phyloP scores from a whole-genome alignment of 2,113 vertebrate genomes.

The Aix galericulata region DNA sequence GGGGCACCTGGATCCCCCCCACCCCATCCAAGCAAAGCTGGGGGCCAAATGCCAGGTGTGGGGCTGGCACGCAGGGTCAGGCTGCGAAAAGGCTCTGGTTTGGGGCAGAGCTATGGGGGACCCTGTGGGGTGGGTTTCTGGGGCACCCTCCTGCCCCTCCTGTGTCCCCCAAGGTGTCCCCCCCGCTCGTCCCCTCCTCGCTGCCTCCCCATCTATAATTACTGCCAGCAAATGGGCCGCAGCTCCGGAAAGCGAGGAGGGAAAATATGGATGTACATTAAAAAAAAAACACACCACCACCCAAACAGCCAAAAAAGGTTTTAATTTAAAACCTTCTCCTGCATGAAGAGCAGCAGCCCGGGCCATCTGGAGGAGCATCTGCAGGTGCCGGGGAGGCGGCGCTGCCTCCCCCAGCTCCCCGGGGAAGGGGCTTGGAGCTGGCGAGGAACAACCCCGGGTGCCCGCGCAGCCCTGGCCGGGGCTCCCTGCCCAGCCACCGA shows the following conservation, averaged over 20 bases:
- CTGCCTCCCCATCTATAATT: not conserved
- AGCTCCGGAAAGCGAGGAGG: not conserved
- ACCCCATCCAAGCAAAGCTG: not conserved
- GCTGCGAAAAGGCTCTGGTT: not conserved
- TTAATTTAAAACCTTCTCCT: slow-evolving; percentile 26
- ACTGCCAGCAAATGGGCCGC: not conserved
- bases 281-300: not conserved
- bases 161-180: not conserved
- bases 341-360: not conserved
- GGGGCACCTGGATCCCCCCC: not conserved
- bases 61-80: not conserved
- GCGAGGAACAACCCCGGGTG: not conserved
- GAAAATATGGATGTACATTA: no score
- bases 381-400: slow-evolving; percentile 22
- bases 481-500: not conserved
- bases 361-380: slow-evolving; percentile 50
- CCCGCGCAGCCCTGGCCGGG: fast-evolving
- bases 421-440: not conserved
- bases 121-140: not conserved
- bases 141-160: not conserved
- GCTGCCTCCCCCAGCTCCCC: not conserved
- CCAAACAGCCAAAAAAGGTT: not conserved
- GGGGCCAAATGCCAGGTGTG: fast-evolving
- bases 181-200: fast-evolving
- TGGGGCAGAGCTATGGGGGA: not conserved